Conservation (phyloP, 2,797 vertebrate species). For the Sebastes itinus region DNA sequence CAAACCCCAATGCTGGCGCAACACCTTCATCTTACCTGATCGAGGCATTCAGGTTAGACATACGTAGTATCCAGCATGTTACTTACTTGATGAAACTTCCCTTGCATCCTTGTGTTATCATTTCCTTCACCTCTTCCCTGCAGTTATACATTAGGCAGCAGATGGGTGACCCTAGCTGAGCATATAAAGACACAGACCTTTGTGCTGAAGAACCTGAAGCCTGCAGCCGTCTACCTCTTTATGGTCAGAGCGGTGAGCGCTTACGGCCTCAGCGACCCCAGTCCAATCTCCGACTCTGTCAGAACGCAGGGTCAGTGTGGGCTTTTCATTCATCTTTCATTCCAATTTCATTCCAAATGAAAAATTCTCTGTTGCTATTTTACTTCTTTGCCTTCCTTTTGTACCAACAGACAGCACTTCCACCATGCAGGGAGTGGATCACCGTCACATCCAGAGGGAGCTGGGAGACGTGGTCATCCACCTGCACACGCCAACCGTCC, state of each 20-base stretch:
- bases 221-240: conserved; percentile 95
- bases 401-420: conserved; percentile 88
- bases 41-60: conserved; percentile 93
- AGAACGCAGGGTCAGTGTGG: conserved; percentile 90
- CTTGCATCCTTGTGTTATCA: neutral
- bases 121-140: conserved; percentile 6
- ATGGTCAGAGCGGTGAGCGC: conserved; percentile 94
- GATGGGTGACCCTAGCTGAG: conserved; percentile 95
- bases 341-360: neutral
- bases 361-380: neutral
- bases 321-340: neutral
- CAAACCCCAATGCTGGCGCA: conserved; percentile 86
- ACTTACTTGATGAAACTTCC: neutral
- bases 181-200: conserved; percentile 92
- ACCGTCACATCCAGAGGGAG: conserved; percentile 94
- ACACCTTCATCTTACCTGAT: conserved; percentile 92
- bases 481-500: conserved; percentile 91
- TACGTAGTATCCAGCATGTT: neutral
- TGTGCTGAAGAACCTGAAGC: conserved; percentile 90
- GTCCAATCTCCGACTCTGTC: conserved; percentile 94
- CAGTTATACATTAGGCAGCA: conserved; percentile 93
- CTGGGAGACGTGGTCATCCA: conserved; percentile 93
- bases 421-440: conserved; percentile 94
- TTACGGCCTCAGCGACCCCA: conserved; percentile 96
- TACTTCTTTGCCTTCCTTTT: neutral